A percentile compares a stretch with the other conserved stretches of the same genome.
Evolutionary conservation across 2,888 invertebrate genomes (phyloP).

Genomic region (Invenusta paracnida): DNA sequence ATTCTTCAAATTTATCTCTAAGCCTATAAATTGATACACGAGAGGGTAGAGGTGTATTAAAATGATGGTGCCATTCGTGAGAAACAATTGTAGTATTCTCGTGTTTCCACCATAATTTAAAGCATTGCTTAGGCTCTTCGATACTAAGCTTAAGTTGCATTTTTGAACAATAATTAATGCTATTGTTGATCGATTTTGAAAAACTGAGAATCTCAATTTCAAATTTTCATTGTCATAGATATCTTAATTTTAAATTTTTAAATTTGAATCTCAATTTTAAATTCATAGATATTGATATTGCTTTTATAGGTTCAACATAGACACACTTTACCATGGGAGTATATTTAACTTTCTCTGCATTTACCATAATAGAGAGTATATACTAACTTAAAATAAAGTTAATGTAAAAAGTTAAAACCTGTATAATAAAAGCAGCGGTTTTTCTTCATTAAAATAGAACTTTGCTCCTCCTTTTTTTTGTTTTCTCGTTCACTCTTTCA

Average conservation of each 20-base stretch:
- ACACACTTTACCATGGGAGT: neutral
- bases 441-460: too few relatives aligned
- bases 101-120: constrained; percentile 21
- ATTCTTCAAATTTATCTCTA: constrained; percentile 18
- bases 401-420: too few relatives aligned
- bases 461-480: too few relatives aligned
- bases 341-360: neutral
- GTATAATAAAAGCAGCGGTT: too few relatives aligned
- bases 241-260: neutral
- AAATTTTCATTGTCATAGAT: neutral
- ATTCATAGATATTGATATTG: too few relatives aligned
- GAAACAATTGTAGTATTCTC: constrained; percentile 26
- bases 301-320: too few relatives aligned
- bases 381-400: too few relatives aligned
- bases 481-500: too few relatives aligned
- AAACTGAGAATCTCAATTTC: neutral
- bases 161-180: constrained; percentile 27
- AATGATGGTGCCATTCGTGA: constrained; percentile 21
- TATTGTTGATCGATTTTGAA: neutral
- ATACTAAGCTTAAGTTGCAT: constrained; percentile 10
- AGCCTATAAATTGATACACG: constrained; percentile 6
- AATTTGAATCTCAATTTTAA: too few relatives aligned
- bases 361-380: neutral
- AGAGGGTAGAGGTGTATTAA: constrained; percentile 11
- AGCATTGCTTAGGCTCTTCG: constrained; percentile 12